Base-by-base conservation (phyloP, 2,888 invertebrate species). In the Saturnia pavonia region DNA sequence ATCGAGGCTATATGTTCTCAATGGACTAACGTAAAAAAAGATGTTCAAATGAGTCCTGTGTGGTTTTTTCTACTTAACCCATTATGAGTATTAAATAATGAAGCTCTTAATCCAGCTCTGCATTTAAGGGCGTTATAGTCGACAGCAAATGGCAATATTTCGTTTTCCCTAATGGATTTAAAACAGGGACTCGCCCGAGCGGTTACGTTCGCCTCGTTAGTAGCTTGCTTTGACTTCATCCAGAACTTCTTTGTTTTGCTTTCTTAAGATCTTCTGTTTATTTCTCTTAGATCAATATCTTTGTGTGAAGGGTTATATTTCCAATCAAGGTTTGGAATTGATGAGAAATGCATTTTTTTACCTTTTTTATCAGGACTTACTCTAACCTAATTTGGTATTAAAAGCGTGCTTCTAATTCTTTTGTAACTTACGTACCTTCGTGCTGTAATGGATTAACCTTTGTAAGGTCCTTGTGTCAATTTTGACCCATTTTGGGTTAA, bases 81-180 rank as follows among this genome's bases (percentile, higher is more conserved):
- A 27, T 60, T 60, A 60, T 27, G 12, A 27, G 57, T 25, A 14
- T 60, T 60, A 60, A 60, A 14, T 14, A 14, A 60, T 1, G 27
- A 60, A 65, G 16, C 34, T 27, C 63, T 74, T 68, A 69, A 70
- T 75, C 71, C 74, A 72, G 45, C 67, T 69, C 63, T 70, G 73
- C 68, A 63, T 67, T 68, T 27, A 71, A 71, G 76, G 43, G 67
- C 51, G 45, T 73, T 74, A 70, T 75, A 76, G 74, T 73, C 74
- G 76, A 71, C 69, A 75, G 78, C 72, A 73, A 73, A 71, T 75
- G 73, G 78, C 76, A 78, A 84, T 84, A 85, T 84, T 84, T 85
- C 78, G 85, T 82, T 82, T 80, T 76, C 76, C 76, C 81, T 87
- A 86, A 87, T 87, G 87, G 84, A 82, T 83, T 84, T 86, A 84